Conservation (phyloP, 2,797 vertebrate genomes). For the Apogon hyalosoma region DNA sequence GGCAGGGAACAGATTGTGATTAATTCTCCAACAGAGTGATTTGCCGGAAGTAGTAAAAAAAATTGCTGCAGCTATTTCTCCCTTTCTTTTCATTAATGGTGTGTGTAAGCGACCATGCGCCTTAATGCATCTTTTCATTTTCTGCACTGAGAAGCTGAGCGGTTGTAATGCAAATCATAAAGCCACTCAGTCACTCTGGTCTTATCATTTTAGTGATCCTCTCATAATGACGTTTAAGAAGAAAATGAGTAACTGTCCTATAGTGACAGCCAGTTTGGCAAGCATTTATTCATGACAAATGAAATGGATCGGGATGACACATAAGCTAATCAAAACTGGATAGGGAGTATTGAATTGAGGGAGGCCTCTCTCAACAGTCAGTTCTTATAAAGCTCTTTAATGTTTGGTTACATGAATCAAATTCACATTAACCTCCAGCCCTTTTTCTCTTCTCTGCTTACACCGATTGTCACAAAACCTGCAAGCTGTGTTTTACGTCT, state of each 20-base stretch:
- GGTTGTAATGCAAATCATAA: slow-evolving; percentile 78
- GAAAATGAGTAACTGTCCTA: slow-evolving; percentile 76
- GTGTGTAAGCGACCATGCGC: slow-evolving; percentile 34
- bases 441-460: slow-evolving; percentile 34
- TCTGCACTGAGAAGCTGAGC: slow-evolving; percentile 50
- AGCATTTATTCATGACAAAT: slow-evolving; percentile 67
- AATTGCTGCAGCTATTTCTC: slow-evolving; percentile 56
- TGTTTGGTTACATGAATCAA: slow-evolving; percentile 57
- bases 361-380: slow-evolving; percentile 49
- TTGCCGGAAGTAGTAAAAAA: slow-evolving; percentile 66
- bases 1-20: slow-evolving; percentile 82
- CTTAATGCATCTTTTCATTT: slow-evolving; percentile 77
- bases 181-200: slow-evolving; percentile 59
- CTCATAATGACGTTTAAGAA: slow-evolving; percentile 74
- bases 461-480: slow-evolving; percentile 54
- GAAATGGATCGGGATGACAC: slow-evolving; percentile 74
- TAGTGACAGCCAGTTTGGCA: slow-evolving; percentile 69
- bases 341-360: slow-evolving; percentile 72
- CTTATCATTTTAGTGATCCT: slow-evolving; percentile 77
- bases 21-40: slow-evolving; percentile 78
- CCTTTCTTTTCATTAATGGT: slow-evolving; percentile 61
- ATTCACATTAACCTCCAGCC: slow-evolving; percentile 58
- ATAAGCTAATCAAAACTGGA: slow-evolving; percentile 76
- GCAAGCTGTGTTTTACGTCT: slow-evolving; percentile 57
- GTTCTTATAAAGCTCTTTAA: slow-evolving; percentile 53